These are phyloP conservation scores for Dermatemys mawii DNA, from an alignment of 2,113 vertebrate genomes.

Conservation along the genomic window DNA sequence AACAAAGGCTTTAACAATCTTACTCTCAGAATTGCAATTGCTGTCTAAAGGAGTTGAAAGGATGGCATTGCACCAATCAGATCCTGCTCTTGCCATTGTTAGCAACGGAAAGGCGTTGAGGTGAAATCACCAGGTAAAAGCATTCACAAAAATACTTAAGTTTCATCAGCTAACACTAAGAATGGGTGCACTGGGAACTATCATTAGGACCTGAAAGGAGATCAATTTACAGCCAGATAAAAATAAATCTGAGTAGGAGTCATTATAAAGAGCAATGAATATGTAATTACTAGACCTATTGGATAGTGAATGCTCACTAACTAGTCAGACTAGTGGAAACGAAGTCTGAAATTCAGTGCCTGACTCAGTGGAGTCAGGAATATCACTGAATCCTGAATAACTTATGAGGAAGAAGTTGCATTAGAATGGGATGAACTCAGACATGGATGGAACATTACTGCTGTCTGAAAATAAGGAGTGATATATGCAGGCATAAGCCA, in stretches of 20 bases:
- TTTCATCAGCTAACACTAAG: background rate
- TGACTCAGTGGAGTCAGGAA: background rate
- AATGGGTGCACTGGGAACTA: background rate
- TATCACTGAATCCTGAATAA: background rate
- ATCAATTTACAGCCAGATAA: background rate
- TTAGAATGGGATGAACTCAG: background rate
- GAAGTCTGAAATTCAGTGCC: slow-evolving; percentile 4
- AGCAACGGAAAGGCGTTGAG: background rate
- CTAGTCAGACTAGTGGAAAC: background rate
- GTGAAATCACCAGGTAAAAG: background rate
- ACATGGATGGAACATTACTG: background rate
- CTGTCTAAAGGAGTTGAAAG: background rate
- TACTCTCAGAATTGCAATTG: background rate
- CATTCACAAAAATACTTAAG: background rate
- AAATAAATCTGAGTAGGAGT: background rate
- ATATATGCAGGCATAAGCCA: background rate
- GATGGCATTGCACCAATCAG: background rate
- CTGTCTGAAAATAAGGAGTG: background rate
- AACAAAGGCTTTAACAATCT: background rate
- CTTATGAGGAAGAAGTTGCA: background rate
- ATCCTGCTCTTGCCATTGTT: background rate
- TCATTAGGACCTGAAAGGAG: slow-evolving; percentile 2
- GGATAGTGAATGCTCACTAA: background rate
- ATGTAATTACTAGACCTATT: background rate
- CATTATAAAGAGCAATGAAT: background rate